Conservation (phyloP, 2,113 vertebrate genomes). For the Trematocara stigmaticum region DNA sequence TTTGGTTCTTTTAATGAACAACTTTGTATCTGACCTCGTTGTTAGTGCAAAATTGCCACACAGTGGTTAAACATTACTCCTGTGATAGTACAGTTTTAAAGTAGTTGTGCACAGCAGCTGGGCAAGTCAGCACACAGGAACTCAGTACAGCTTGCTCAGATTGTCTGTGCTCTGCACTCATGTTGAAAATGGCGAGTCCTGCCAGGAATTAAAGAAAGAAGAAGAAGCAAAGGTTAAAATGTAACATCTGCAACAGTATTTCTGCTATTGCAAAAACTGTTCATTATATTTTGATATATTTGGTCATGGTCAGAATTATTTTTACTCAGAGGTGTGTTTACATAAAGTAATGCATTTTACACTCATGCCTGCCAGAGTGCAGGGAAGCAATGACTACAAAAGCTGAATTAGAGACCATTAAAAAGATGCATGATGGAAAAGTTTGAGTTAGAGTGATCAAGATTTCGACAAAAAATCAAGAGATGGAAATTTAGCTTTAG, state of each 20-base stretch:
- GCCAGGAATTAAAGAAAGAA: not conserved
- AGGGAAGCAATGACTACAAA: not conserved
- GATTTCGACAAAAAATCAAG: not conserved
- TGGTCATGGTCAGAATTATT: not conserved
- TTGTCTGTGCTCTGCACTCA: conserved; percentile 14
- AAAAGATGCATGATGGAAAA: conserved; percentile 18
- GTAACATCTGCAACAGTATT: not conserved
- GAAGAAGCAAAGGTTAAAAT: not conserved
- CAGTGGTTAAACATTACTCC: conserved; percentile 81
- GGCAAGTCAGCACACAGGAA: conserved; percentile 47
- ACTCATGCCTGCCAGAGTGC: not conserved
- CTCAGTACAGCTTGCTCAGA: not conserved
- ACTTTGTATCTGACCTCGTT: conserved; percentile 77
- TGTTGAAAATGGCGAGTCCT: not conserved
- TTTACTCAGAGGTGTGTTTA: not conserved
- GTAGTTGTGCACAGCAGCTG: conserved; percentile 28
- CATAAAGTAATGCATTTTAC: not conserved
- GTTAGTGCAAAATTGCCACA: conserved; percentile 80
- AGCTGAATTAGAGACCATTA: not conserved
- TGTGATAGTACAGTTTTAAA: conserved; percentile 31
- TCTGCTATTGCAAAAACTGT: not conserved
- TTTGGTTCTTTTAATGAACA: conserved; percentile 86
- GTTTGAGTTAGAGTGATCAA: conserved; percentile 9
- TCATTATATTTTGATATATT: not conserved
- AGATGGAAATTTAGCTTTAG: not conserved